Evolutionary conservation across 2,113 vertebrate species (phyloP).

Genomic region (Dendropsophus ebraccatus): DNA sequence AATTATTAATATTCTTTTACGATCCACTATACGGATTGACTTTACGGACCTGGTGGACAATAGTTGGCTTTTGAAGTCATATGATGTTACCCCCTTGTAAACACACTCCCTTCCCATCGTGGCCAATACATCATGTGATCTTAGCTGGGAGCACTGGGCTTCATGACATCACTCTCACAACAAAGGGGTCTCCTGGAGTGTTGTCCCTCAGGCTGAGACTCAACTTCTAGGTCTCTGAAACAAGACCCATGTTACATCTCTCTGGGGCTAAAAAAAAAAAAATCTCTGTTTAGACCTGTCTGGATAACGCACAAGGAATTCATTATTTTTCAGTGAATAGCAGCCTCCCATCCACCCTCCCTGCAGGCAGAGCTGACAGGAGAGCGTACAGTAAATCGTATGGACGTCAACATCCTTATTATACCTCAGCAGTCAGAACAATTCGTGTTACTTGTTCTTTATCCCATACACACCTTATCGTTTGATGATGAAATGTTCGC

Average conservation of each 20-base stretch:
- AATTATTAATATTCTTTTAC: neutral
- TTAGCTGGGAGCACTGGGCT: neutral
- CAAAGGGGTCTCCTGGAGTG: slow-evolving; percentile 3
- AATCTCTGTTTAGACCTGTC: slow-evolving; percentile 24
- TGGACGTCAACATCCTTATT: slow-evolving; percentile 3
- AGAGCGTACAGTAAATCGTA: neutral
- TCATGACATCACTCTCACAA: slow-evolving; percentile 5
- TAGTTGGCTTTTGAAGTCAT: neutral
- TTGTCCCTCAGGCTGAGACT: neutral
- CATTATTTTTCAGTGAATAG: neutral
- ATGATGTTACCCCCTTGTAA: neutral
- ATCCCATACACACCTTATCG: neutral
- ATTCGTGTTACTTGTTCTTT: neutral
- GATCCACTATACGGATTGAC: neutral
- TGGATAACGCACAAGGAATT: slow-evolving; percentile 5
- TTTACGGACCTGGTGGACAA: neutral
- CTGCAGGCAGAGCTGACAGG: slow-evolving; percentile 22
- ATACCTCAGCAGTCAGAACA: neutral
- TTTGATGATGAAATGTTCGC: neutral
- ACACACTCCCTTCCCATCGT: neutral
- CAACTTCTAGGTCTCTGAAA: slow-evolving; percentile 1
- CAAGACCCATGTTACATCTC: neutral
- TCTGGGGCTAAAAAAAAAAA: neutral
- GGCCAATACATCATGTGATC: neutral
- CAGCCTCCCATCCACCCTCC: slow-evolving; percentile 5